Percentiles rank a stretch among this genome's conserved stretches.
These are phyloP conservation scores for Nesometra sesokonis DNA, from an alignment of 35 echinoderm and acorn worm genomes.

Conservation along the genomic window DNA sequence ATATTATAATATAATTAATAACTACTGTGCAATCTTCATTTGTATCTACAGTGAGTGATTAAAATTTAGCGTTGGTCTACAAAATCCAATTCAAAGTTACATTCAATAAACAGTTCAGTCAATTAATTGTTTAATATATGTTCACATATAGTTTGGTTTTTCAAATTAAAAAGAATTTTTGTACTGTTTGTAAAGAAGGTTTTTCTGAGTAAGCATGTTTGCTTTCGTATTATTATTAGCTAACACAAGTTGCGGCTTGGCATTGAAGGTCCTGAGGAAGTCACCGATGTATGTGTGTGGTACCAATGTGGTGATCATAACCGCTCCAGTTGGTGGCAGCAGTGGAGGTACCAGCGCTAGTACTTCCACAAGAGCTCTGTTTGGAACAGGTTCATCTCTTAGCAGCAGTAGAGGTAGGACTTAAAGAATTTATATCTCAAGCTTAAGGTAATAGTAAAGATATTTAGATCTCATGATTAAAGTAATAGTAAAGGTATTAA, in stretches of 20 bases:
- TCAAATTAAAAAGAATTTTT: not conserved
- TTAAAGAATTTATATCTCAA: not conserved
- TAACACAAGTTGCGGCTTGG: constrained; percentile 62
- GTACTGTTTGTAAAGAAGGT: not conserved
- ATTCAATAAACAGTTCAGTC: no score
- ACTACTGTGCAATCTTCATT: no score
- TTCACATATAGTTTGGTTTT: not conserved
- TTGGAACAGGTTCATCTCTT: constrained; percentile 38
- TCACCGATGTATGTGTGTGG: constrained; percentile 59
- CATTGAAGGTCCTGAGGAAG: constrained; percentile 64
- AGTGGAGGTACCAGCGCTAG: constrained; percentile 1
- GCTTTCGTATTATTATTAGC: not conserved
- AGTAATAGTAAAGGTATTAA: no score
- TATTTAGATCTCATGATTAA: no score
- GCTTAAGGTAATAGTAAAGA: no score
- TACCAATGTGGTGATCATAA: constrained; percentile 54
- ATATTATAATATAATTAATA: no score
- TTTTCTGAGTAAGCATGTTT: not conserved
- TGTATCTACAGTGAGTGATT: no score
- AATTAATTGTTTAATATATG: not conserved
- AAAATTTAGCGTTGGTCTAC: no score
- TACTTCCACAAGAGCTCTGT: constrained; percentile 28
- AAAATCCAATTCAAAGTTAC: no score
- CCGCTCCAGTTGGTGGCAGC: constrained; percentile 49
- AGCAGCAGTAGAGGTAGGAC: constrained; percentile 46